Percentiles rank a stretch among this genome's conserved stretches.
phyloP scores from a whole-genome alignment of 2,113 vertebrate species.

The Notarius lentiginosus region DNA sequence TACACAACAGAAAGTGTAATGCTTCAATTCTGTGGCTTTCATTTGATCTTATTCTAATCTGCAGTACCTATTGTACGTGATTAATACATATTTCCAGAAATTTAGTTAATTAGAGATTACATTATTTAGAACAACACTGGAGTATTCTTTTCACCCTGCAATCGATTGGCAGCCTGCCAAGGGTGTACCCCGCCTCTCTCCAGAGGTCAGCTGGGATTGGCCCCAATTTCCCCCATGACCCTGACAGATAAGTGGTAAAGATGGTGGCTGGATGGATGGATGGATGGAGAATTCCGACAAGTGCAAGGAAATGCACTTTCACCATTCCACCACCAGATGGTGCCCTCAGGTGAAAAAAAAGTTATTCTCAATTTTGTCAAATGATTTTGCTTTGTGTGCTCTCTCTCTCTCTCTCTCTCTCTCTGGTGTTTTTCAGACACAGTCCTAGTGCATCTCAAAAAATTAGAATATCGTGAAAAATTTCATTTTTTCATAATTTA shows the following conservation, averaged over 20 bases:
- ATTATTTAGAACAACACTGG: too few species aligned
- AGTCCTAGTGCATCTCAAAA: too few species aligned
- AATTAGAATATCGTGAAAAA: too few species aligned
- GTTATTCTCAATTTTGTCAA: background rate
- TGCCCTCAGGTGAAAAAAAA: background rate
- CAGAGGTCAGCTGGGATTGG: too few species aligned
- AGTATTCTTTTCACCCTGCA: background rate
- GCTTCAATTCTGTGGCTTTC: background rate
- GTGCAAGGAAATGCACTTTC: constrained; percentile 8
- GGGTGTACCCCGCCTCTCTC: too few species aligned
- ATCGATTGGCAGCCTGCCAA: too few species aligned
- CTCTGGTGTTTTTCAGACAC: background rate
- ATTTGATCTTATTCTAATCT: background rate
- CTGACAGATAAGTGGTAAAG: too few species aligned
- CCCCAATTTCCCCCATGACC: too few species aligned
- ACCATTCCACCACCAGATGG: constrained; percentile 6
- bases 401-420: background rate
- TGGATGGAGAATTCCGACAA: background rate
- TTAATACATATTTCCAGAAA: background rate
- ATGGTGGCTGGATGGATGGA: too few species aligned
- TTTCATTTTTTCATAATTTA: too few species aligned
- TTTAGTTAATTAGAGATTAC: background rate
- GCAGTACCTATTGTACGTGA: background rate
- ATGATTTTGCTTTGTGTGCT: background rate
- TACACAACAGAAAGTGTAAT: background rate